These are phyloP conservation scores for Cygnus olor DNA, from an alignment of 2,797 vertebrate genomes.

Conservation along the genomic window DNA sequence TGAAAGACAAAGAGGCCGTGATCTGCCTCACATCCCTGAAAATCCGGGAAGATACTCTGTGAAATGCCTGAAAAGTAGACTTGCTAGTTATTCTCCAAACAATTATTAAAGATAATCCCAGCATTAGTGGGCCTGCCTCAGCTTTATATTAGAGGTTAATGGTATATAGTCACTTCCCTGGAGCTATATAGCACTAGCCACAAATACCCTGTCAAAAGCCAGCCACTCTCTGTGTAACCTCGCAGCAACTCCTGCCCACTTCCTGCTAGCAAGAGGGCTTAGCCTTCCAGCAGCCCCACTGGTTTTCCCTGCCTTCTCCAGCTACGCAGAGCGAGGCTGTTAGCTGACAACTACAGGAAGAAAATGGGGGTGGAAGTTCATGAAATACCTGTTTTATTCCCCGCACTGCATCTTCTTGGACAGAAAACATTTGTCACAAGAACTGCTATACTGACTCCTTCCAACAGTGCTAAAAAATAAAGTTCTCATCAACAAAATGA, in stretches of 20 bases:
- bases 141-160: neutral
- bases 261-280: neutral
- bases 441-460: neutral
- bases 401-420: neutral
- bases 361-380: rapidly evolving
- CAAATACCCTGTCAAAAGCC: neutral
- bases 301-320: neutral
- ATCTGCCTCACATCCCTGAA: neutral
- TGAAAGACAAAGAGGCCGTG: neutral
- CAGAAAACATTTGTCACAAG: neutral
- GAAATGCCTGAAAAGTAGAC: neutral
- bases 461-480: slow-evolving; percentile 19
- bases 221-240: neutral
- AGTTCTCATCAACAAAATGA: neutral
- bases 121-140: neutral
- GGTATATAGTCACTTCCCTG: neutral
- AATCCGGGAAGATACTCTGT: neutral
- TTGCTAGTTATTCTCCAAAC: neutral
- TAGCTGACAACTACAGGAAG: neutral
- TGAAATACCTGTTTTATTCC: neutral
- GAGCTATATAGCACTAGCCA: neutral
- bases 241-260: neutral
- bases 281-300: neutral
- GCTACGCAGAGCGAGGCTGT: neutral
- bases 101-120: neutral